phyloP scores from a whole-genome alignment of 2,888 invertebrate species.

The Drosophila melanosoma region DNA sequence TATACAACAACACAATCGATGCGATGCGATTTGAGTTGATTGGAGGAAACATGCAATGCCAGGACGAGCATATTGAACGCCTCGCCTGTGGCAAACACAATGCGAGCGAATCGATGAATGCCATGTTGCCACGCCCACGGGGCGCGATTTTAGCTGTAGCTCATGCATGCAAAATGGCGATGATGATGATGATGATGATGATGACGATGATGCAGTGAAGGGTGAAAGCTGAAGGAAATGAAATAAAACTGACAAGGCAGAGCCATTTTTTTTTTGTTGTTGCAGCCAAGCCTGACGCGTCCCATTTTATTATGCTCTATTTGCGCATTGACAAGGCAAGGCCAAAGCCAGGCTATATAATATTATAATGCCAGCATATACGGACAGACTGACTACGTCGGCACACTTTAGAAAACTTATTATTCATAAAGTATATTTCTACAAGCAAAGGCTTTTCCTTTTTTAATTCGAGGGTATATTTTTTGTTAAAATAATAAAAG shows the following conservation, averaged over 20 bases:
- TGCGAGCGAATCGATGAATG: constrained; percentile 19
- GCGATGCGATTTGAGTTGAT: constrained; percentile 15
- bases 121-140: constrained; percentile 15
- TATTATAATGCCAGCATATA: constrained; percentile 23
- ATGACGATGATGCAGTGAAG: constrained; percentile 10
- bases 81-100: constrained; percentile 46
- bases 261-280: constrained; percentile 26
- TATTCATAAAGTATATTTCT: not conserved
- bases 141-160: not conserved
- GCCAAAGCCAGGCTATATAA: constrained; percentile 17
- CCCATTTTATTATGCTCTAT: constrained; percentile 49
- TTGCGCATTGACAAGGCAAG: constrained; percentile 50
- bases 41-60: constrained; percentile 33
- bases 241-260: constrained; percentile 64
- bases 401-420: not conserved
- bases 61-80: constrained; percentile 41
- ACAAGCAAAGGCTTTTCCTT: not conserved
- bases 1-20: constrained; percentile 13
- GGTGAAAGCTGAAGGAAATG: constrained; percentile 32
- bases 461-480: not conserved
- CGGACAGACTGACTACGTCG: constrained; percentile 2
- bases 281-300: constrained; percentile 29
- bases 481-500: not conserved
- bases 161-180: constrained; percentile 37
- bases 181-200: constrained; percentile 27